Percentiles rank a stretch among this genome's conserved stretches.
These are phyloP conservation scores for Catostomus latipinnis DNA, from an alignment of 2,797 vertebrate genomes.

Conservation along the genomic window DNA sequence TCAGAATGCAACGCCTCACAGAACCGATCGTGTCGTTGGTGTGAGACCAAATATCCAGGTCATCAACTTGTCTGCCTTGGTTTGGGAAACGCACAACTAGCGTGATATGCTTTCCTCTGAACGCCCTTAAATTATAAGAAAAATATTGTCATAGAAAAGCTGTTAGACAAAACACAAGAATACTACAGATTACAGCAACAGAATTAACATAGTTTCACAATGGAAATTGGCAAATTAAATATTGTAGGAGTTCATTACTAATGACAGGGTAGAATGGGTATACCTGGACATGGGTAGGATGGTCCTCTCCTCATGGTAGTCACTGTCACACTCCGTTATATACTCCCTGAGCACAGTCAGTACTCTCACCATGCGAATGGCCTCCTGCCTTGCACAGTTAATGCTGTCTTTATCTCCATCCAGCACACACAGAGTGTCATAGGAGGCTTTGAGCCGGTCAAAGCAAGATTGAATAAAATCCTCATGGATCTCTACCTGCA, in stretches of 20 bases:
- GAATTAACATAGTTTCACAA: too few relatives aligned
- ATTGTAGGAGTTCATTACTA: not conserved
- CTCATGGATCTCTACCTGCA: constrained; percentile 97
- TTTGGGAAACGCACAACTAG: constrained; percentile 98
- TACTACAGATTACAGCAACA: too few relatives aligned
- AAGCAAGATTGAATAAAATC: constrained; percentile 99
- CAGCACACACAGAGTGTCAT: constrained; percentile 96
- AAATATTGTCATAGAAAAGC: not conserved
- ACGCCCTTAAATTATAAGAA: constrained; percentile 83
- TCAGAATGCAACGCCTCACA: constrained; percentile 94
- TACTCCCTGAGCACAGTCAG: constrained; percentile 97
- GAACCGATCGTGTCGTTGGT: constrained; percentile 98
- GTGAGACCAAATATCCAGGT: constrained; percentile 98
- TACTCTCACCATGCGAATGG: constrained; percentile 97
- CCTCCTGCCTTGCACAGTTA: constrained; percentile 97
- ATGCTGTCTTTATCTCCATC: constrained; percentile 99
- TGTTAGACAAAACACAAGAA: too few relatives aligned
- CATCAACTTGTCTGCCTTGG: constrained; percentile 97
- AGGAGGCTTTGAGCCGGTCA: constrained; percentile 97
- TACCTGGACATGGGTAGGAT: constrained; percentile 99
- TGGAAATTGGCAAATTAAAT: too few relatives aligned
- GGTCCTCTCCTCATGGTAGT: constrained; percentile 98
- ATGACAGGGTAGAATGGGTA: not conserved
- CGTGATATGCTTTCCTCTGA: constrained; percentile 97
- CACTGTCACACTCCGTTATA: constrained; percentile 99